Evolutionary conservation across 2,113 vertebrate species (phyloP).

Genomic region (Romanogobio albipinnatus): DNA sequence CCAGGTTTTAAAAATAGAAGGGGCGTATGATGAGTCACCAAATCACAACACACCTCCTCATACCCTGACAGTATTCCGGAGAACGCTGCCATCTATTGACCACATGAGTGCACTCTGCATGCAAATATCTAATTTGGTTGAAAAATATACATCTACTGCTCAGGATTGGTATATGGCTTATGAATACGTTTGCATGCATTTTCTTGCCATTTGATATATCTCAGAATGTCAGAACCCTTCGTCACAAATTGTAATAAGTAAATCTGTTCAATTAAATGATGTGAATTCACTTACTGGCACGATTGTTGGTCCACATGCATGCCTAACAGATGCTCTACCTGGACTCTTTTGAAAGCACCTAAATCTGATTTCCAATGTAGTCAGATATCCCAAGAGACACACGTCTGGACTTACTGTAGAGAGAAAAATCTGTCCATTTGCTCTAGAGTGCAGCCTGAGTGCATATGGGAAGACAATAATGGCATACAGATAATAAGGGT

Average conservation of each 20-base stretch:
- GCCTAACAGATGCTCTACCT: conserved; percentile 41
- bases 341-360: conserved; percentile 28
- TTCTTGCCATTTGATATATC: neutral
- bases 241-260: neutral
- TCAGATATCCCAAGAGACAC: conserved; percentile 50
- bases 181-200: neutral
- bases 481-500: conserved; percentile 26
- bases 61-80: conserved; percentile 4
- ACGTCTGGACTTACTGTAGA: conserved; percentile 35
- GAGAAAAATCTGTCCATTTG: conserved; percentile 53
- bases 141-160: neutral
- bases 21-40: conserved; percentile 45
- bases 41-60: conserved; percentile 34
- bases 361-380: conserved; percentile 48
- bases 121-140: neutral
- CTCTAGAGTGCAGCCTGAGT: conserved; percentile 45
- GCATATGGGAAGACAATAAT: conserved; percentile 33
- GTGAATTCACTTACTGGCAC: neutral
- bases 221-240: neutral
- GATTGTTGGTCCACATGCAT: conserved; percentile 43
- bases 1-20: conserved; percentile 21
- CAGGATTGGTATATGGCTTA: neutral
- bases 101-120: neutral
- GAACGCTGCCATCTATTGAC: conserved; percentile 56
- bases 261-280: neutral